Evolutionary conservation across 2,113 vertebrate species (phyloP).

Genomic region (Eclectus roratus): DNA sequence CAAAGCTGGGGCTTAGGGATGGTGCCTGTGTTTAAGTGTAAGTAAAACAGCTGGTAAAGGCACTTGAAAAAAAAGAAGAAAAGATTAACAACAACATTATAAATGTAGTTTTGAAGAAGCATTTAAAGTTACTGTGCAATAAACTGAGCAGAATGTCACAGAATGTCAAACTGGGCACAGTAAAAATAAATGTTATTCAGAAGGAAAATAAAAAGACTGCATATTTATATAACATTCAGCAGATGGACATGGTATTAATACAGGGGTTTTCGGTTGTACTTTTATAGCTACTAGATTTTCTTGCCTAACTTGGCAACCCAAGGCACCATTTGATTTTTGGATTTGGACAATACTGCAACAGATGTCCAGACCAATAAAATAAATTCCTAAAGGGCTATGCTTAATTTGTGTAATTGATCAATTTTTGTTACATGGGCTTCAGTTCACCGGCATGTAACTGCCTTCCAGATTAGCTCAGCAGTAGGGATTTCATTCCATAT

Average conservation of each 20-base stretch:
- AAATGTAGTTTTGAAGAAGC: conserved; percentile 82
- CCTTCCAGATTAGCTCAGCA: conserved; percentile 94
- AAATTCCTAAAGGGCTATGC: conserved; percentile 95
- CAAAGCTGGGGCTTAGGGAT: conserved; percentile 7
- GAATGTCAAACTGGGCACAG: conserved; percentile 86
- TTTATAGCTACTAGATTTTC: conserved; percentile 93
- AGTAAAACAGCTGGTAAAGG: conserved; percentile 79
- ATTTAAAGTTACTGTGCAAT: conserved; percentile 81
- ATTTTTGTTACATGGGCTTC: conserved; percentile 88
- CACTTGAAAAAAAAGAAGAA: conserved; percentile 76
- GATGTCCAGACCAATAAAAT: conserved; percentile 99
- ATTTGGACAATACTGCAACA: conserved; percentile 99
- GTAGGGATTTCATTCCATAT: conserved; percentile 93
- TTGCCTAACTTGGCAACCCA: conserved; percentile 90
- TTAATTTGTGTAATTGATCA: conserved; percentile 99
- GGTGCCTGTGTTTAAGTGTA: conserved; percentile 58
- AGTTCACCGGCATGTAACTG: conserved; percentile 90
- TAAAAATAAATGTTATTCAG: conserved; percentile 85
- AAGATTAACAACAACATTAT: conserved; percentile 80
- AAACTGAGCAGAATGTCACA: conserved; percentile 82
- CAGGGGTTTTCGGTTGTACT: conserved; percentile 93
- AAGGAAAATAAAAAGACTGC: conserved; percentile 85
- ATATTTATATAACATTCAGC: conserved; percentile 89
- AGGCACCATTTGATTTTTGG: conserved; percentile 97
- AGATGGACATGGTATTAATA: conserved; percentile 98